Evolutionary conservation across 2,797 vertebrate genomes (phyloP).

Genomic region (Triplophysa bombifrons): DNA sequence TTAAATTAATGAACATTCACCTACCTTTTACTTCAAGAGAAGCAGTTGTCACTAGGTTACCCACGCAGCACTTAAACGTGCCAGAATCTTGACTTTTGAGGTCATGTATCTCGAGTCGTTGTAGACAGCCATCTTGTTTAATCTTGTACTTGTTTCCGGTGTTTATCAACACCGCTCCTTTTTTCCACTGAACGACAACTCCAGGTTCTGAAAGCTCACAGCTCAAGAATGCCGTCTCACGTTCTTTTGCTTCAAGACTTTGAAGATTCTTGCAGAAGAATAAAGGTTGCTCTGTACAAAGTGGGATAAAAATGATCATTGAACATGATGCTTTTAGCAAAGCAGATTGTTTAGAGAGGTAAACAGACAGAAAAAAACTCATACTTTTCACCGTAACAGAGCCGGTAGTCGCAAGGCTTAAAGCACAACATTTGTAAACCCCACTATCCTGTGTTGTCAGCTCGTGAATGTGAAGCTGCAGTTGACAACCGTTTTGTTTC

Average conservation of each 20-base stretch:
- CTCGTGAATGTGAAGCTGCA: slow-evolving; percentile 77
- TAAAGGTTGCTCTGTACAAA: slow-evolving; percentile 31
- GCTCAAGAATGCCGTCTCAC: slow-evolving; percentile 21
- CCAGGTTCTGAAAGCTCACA: slow-evolving; percentile 53
- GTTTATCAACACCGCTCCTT: slow-evolving; percentile 60
- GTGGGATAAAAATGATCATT: not conserved
- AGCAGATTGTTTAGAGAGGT: not conserved
- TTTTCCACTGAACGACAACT: slow-evolving; percentile 27
- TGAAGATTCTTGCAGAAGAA: slow-evolving; percentile 61
- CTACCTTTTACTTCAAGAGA: slow-evolving; percentile 54
- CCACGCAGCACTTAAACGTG: slow-evolving; percentile 71
- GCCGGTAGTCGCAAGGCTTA: not conserved
- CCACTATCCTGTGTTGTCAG: slow-evolving; percentile 78
- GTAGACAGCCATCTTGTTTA: slow-evolving; percentile 61
- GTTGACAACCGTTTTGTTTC: slow-evolving; percentile 69
- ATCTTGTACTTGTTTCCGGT: slow-evolving; percentile 72
- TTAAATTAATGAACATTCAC: slow-evolving; percentile 55
- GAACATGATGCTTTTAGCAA: not conserved
- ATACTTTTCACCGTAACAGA: slow-evolving; percentile 7
- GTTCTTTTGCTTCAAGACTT: slow-evolving; percentile 36
- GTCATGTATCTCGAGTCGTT: slow-evolving; percentile 68
- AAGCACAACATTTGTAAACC: not conserved
- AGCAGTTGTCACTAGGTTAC: slow-evolving; percentile 1
- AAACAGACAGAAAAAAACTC: not conserved
- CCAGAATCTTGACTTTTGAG: slow-evolving; percentile 68